Conservation (phyloP, 2,797 vertebrate genomes). For the Hozukius guyotensis region DNA sequence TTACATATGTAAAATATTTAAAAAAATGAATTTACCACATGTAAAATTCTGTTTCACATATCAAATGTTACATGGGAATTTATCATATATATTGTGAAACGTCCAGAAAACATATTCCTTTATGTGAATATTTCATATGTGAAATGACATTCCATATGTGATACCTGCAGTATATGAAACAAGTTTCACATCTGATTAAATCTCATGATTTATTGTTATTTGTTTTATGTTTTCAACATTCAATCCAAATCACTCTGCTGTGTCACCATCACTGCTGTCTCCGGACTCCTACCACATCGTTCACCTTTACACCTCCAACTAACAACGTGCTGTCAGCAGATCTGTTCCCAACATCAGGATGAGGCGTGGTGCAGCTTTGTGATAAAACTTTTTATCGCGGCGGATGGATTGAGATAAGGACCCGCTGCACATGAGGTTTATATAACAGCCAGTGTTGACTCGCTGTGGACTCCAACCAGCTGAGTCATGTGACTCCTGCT, state of each 20-base stretch:
- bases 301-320: conserved; percentile 41
- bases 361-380: conserved; percentile 14
- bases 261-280: background rate
- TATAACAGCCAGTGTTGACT: conserved; percentile 19
- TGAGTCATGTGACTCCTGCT: conserved; percentile 41
- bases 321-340: background rate
- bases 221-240: background rate
- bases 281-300: background rate
- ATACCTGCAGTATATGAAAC: background rate
- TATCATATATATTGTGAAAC: background rate
- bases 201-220: background rate
- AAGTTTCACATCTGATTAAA: background rate
- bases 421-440: conserved; percentile 15
- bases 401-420: conserved; percentile 30
- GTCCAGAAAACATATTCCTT: background rate
- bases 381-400: conserved; percentile 18
- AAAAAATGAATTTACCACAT: background rate
- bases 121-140: background rate
- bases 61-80: too few relatives aligned
- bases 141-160: background rate
- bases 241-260: background rate
- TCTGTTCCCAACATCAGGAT: background rate
- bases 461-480: conserved; percentile 34
- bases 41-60: background rate
- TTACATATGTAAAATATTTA: background rate